Percentiles rank a stretch among this genome's conserved stretches.
Evolutionary conservation across 2,888 invertebrate species (phyloP).

Genomic region (Drosophila borborema): DNA sequence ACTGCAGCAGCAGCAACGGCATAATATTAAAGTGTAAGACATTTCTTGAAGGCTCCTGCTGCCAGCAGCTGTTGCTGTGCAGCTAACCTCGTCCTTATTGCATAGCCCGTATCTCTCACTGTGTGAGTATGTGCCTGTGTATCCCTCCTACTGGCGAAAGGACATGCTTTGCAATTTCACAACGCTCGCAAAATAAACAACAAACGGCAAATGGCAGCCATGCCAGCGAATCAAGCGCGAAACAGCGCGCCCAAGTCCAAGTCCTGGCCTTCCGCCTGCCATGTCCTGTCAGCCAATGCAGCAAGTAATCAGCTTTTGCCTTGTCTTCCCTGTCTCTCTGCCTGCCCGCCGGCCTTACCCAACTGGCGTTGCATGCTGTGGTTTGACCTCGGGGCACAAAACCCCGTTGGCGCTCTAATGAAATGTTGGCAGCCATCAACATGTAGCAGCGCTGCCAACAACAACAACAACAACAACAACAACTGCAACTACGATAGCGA

Average conservation of each 20-base stretch:
- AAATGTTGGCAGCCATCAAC: conserved; percentile 69
- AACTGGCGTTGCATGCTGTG: conserved; percentile 51
- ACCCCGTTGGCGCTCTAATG: conserved; percentile 69
- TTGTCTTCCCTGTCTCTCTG: conserved; percentile 35
- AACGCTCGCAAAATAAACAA: conserved; percentile 62
- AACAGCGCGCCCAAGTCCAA: conserved; percentile 40
- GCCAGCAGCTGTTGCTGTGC: conserved; percentile 64
- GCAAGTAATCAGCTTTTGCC: conserved; percentile 78
- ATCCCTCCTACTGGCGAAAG: conserved; percentile 51
- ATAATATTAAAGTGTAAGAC: conserved; percentile 15
- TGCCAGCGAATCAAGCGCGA: conserved; percentile 54
- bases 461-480: conserved; percentile 14
- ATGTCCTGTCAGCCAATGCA: conserved; percentile 68
- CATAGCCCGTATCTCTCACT: conserved; percentile 7
- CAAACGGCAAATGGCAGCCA: conserved; percentile 55
- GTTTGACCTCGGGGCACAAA: conserved; percentile 63
- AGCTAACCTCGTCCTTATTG: conserved; percentile 53
- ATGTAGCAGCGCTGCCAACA: conserved; percentile 30
- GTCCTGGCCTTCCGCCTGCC: conserved; percentile 16
- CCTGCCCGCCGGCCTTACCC: background rate
- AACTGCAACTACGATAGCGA: conserved; percentile 36
- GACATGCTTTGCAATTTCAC: conserved; percentile 71
- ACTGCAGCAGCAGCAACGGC: background rate
- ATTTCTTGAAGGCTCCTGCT: conserved; percentile 19
- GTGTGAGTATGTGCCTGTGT: conserved; percentile 3